Conservation (phyloP, 2,797 vertebrate species). For the Cottoperca gobio region DNA sequence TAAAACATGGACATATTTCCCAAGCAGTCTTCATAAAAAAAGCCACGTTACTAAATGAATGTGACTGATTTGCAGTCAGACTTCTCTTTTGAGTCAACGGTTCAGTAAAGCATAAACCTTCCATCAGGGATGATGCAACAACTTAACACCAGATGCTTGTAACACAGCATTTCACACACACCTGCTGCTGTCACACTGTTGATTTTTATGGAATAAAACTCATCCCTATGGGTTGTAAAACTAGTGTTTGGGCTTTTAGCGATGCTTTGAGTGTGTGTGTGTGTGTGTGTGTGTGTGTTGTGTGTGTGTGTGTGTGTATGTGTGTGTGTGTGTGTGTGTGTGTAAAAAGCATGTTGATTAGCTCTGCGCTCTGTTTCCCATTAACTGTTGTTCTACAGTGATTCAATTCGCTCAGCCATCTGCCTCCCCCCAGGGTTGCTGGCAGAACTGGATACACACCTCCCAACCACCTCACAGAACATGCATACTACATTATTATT, state of each 20-base stretch:
- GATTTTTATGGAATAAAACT: conserved; percentile 26
- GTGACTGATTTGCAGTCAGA: background rate
- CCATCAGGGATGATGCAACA: conserved; percentile 24
- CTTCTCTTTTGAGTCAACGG: conserved; percentile 15
- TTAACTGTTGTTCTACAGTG: conserved; percentile 66
- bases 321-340: conserved; percentile 3
- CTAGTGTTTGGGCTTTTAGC: background rate
- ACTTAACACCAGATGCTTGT: conserved; percentile 26
- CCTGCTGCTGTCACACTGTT: conserved; percentile 34
- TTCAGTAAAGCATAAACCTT: conserved; percentile 40
- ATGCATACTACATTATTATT: conserved; percentile 2
- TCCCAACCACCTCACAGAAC: conserved; percentile 24
- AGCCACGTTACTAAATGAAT: background rate
- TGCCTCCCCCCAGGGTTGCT: conserved; percentile 62
- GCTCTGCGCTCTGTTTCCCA: conserved; percentile 46
- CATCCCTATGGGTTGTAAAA: conserved; percentile 43
- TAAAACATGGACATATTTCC: conserved; percentile 4
- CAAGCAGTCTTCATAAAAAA: background rate
- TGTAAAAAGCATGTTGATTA: conserved; percentile 27
- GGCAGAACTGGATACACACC: conserved; percentile 51
- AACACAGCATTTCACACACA: conserved; percentile 28
- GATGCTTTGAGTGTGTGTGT: conserved; percentile 6
- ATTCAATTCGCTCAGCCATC: conserved; percentile 70
- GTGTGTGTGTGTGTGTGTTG: no score
- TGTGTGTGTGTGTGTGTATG: no score